A percentile compares a stretch with the other conserved stretches of the same genome.
Conservation (phyloP, 2,113 vertebrate species). For the Cottus gobio region DNA sequence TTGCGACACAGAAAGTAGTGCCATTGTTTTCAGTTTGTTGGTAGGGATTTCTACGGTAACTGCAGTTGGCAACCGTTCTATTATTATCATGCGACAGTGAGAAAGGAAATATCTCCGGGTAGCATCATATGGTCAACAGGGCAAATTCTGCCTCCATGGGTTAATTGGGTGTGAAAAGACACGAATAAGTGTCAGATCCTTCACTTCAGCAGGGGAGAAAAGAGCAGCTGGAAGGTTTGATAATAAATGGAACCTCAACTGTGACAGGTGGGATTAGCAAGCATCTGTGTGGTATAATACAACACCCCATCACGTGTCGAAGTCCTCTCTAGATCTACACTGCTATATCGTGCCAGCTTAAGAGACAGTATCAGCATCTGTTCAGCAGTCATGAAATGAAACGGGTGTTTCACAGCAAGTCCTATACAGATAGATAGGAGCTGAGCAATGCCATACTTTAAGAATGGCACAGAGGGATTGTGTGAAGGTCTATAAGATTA, state of each 20-base stretch:
- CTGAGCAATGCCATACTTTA: slow-evolving; percentile 35
- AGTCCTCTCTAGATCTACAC: slow-evolving; percentile 58
- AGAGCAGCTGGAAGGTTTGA: slow-evolving; percentile 65
- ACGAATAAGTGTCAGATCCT: slow-evolving; percentile 72
- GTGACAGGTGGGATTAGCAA: slow-evolving; percentile 66
- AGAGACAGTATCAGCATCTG: slow-evolving; percentile 63
- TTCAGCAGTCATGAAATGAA: slow-evolving; percentile 57
- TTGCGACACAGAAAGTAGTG: slow-evolving; percentile 25
- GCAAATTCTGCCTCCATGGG: slow-evolving; percentile 61
- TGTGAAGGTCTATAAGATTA: no score
- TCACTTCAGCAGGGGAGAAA: slow-evolving; percentile 46
- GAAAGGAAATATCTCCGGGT: slow-evolving; percentile 59
- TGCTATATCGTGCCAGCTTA: slow-evolving; percentile 50
- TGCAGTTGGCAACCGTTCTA: slow-evolving; percentile 66
- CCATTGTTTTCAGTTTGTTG: slow-evolving; percentile 44
- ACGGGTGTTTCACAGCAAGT: slow-evolving; percentile 46
- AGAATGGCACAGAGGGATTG: background rate
- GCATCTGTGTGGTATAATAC: slow-evolving; percentile 49
- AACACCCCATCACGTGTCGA: slow-evolving; percentile 49
- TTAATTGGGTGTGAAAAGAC: slow-evolving; percentile 82
- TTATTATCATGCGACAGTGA: slow-evolving; percentile 65
- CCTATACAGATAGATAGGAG: slow-evolving; percentile 29
- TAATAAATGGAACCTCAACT: slow-evolving; percentile 56
- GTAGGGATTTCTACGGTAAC: slow-evolving; percentile 69
- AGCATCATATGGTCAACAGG: slow-evolving; percentile 63